phyloP scores from a whole-genome alignment of 2,797 vertebrate genomes.

The Fistularia tabacaria region DNA sequence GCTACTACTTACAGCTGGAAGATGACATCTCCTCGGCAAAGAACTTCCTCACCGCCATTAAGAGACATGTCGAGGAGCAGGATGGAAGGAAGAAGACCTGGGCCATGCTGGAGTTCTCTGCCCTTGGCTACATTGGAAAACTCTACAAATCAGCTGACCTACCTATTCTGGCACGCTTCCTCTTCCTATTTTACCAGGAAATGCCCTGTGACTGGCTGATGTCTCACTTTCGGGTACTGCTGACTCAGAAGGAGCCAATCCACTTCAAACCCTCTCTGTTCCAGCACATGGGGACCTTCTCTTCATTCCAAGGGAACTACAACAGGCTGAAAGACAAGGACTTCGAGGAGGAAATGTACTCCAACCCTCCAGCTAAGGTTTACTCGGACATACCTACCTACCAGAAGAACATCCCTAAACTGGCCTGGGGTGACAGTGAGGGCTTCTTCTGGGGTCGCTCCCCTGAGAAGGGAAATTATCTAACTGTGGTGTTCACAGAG shows the following conservation, averaged over 20 bases:
- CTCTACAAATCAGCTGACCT: slow-evolving; percentile 81
- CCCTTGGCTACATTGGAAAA: slow-evolving; percentile 84
- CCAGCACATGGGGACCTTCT: slow-evolving; percentile 77
- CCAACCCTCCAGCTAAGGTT: slow-evolving; percentile 71
- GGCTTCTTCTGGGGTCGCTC: slow-evolving; percentile 81
- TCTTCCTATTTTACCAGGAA: slow-evolving; percentile 87
- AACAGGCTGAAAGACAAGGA: slow-evolving; percentile 77
- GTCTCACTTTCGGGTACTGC: slow-evolving; percentile 74
- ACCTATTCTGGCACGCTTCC: slow-evolving; percentile 75
- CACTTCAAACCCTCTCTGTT: slow-evolving; percentile 81
- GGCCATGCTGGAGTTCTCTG: slow-evolving; percentile 86
- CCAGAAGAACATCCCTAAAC: slow-evolving; percentile 58
- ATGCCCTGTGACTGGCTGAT: slow-evolving; percentile 86
- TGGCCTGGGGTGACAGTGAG: slow-evolving; percentile 71
- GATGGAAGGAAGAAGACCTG: slow-evolving; percentile 60
- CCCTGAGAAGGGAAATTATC: slow-evolving; percentile 61
- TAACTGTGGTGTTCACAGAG: slow-evolving; percentile 70
- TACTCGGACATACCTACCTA: slow-evolving; percentile 69
- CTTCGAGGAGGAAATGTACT: slow-evolving; percentile 55
- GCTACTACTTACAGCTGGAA: slow-evolving; percentile 85
- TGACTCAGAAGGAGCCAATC: slow-evolving; percentile 76
- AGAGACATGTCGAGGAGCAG: slow-evolving; percentile 58
- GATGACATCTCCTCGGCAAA: slow-evolving; percentile 74
- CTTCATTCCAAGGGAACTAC: slow-evolving; percentile 71
- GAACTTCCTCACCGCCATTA: slow-evolving; percentile 78